Percentiles rank a stretch among this genome's conserved stretches.
Conservation (phyloP, 1,140 invertebrate genomes). For the Sarcophaga bullata region DNA sequence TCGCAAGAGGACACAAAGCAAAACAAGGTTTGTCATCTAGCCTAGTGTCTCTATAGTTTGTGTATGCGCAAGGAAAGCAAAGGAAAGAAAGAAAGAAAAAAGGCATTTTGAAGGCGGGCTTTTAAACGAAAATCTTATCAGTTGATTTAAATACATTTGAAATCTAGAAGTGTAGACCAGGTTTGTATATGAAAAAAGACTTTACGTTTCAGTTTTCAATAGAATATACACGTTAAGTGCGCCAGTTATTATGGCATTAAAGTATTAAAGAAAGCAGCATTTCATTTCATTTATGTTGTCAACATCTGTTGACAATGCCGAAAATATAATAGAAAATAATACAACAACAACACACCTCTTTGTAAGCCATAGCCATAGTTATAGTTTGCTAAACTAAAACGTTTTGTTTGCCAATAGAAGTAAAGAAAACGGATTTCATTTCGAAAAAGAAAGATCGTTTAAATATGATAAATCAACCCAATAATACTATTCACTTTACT, state of each 20-base stretch:
- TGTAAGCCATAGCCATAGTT: too few relatives aligned
- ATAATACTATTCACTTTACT: neutral
- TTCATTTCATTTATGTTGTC: slow-evolving; percentile 28
- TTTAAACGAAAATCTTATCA: slow-evolving; percentile 36
- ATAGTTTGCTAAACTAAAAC: too few relatives aligned
- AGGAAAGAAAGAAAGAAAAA: neutral
- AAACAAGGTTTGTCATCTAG: neutral
- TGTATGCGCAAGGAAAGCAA: neutral
- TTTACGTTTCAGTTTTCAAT: slow-evolving; percentile 37
- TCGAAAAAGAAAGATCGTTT: neutral
- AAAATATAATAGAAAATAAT: neutral
- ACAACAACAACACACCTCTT: too few relatives aligned
- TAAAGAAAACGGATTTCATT: slow-evolving; percentile 14
- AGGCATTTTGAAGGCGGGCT: slow-evolving; percentile 33
- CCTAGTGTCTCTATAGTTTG: too few relatives aligned
- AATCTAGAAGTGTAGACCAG: slow-evolving; percentile 31
- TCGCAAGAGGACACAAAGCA: neutral
- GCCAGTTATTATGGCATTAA: slow-evolving; percentile 25
- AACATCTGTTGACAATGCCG: slow-evolving; percentile 39
- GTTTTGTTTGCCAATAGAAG: neutral
- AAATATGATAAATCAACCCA: slow-evolving; percentile 1
- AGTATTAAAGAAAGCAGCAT: slow-evolving; percentile 18
- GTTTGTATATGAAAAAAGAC: too few relatives aligned
- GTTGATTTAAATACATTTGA: slow-evolving; percentile 24
- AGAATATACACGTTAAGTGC: slow-evolving; percentile 22